Evolutionary conservation across 2,113 vertebrate species (phyloP).

Genomic region (Acrocephalus arundinaceus): DNA sequence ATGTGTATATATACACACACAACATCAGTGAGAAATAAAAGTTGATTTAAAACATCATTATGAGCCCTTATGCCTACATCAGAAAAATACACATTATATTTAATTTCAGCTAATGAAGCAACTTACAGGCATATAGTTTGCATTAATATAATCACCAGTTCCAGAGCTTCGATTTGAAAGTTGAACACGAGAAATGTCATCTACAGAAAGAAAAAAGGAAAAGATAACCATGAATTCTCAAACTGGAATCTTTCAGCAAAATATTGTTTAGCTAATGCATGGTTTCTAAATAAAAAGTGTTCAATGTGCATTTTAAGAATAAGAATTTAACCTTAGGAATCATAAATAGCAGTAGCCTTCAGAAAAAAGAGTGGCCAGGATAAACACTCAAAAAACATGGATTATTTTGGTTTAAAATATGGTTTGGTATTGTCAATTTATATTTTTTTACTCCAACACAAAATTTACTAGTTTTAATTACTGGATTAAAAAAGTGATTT

Average conservation of each 20-base stretch:
- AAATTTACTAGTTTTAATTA: not conserved
- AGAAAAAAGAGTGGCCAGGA: not conserved
- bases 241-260: not conserved
- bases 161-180: slow-evolving; percentile 80
- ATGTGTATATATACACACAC: not conserved
- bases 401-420: not conserved
- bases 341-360: not conserved
- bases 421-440: not conserved
- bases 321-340: not conserved
- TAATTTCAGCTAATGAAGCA: not conserved
- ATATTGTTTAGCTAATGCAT: not conserved
- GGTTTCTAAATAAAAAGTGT: not conserved
- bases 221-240: not conserved
- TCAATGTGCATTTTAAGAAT: not conserved
- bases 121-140: slow-evolving; percentile 94
- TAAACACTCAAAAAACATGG: not conserved
- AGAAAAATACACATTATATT: not conserved
- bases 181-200: slow-evolving; percentile 93
- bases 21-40: not conserved
- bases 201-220: slow-evolving; percentile 63
- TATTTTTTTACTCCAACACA: not conserved
- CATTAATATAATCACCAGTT: slow-evolving; percentile 92
- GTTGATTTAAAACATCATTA: not conserved
- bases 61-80: not conserved
- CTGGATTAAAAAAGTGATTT: not conserved